Conservation (phyloP, 1,140 invertebrate species). For the Hormaphis cornu region DNA sequence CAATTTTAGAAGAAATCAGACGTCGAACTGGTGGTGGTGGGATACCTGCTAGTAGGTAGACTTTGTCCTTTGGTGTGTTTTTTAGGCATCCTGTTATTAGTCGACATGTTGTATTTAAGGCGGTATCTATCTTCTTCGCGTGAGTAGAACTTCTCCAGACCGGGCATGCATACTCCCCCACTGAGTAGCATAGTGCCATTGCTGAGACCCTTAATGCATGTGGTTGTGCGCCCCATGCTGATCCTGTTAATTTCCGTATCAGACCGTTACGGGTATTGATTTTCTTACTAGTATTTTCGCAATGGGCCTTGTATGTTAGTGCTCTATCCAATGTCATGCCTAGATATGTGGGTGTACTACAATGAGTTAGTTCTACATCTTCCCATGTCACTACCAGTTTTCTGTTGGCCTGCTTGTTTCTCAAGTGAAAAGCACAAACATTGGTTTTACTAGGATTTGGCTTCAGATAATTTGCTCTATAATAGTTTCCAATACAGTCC, state of each 20-base stretch:
- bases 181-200: constrained; percentile 6
- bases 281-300: constrained; percentile 20
- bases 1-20: not conserved
- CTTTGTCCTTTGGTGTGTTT: constrained; percentile 15
- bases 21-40: not conserved
- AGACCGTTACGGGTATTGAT: not conserved
- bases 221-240: constrained; percentile 17
- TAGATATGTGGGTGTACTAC: constrained; percentile 14
- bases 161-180: constrained; percentile 10
- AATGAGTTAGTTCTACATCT: constrained; percentile 1
- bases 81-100: constrained; percentile 29
- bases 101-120: not conserved
- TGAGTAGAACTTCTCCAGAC: constrained; percentile 15
- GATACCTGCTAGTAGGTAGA: not conserved
- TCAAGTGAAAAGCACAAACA: constrained; percentile 5
- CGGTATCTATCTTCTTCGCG: constrained; percentile 2
- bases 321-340: constrained; percentile 20
- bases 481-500: not conserved
- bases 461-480: constrained; percentile 12
- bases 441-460: constrained; percentile 15
- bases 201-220: not conserved
- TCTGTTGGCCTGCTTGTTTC: constrained; percentile 45
- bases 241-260: not conserved
- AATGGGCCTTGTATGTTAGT: constrained; percentile 20
- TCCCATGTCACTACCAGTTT: constrained; percentile 40